Evolutionary conservation across 2,797 vertebrate species (phyloP).

Genomic region (Apogon talboti): DNA sequence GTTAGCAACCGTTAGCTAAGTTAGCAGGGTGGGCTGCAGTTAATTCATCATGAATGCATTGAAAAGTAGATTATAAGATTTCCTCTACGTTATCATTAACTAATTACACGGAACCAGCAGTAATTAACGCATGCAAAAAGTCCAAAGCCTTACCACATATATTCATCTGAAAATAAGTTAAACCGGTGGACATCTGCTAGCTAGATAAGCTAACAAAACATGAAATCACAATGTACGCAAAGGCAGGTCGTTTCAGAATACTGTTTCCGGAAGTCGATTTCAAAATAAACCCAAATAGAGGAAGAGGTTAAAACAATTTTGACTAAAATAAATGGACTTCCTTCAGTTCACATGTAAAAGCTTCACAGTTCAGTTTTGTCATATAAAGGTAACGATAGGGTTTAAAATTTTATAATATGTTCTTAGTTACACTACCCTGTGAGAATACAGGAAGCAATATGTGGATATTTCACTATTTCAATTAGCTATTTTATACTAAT

Average conservation of each 20-base stretch:
- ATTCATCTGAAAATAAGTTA: slow-evolving; percentile 65
- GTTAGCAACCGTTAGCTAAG: slow-evolving; percentile 65
- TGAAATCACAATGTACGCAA: slow-evolving; percentile 53
- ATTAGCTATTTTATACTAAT: too few relatives aligned
- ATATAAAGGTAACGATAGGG: too few relatives aligned
- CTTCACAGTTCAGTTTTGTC: too few relatives aligned
- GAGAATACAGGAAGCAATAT: too few relatives aligned
- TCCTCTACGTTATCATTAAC: background rate
- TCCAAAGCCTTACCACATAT: slow-evolving; percentile 76
- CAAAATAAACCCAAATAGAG: slow-evolving; percentile 53
- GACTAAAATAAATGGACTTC: too few relatives aligned
- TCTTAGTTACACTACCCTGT: too few relatives aligned
- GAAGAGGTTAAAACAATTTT: background rate
- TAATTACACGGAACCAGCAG: background rate
- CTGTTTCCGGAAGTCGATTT: slow-evolving; percentile 47
- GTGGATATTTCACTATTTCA: too few relatives aligned
- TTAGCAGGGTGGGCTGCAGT: slow-evolving; percentile 53
- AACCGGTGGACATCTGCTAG: slow-evolving; percentile 73
- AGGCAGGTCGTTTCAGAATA: background rate
- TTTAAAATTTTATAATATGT: too few relatives aligned
- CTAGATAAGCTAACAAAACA: slow-evolving; percentile 81
- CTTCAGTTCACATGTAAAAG: too few relatives aligned
- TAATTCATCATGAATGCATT: slow-evolving; percentile 56
- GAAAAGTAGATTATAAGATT: slow-evolving; percentile 16
- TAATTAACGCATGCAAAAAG: slow-evolving; percentile 1